Conservation (phyloP, 2,888 invertebrate species). For the Electrophaes corylata region DNA sequence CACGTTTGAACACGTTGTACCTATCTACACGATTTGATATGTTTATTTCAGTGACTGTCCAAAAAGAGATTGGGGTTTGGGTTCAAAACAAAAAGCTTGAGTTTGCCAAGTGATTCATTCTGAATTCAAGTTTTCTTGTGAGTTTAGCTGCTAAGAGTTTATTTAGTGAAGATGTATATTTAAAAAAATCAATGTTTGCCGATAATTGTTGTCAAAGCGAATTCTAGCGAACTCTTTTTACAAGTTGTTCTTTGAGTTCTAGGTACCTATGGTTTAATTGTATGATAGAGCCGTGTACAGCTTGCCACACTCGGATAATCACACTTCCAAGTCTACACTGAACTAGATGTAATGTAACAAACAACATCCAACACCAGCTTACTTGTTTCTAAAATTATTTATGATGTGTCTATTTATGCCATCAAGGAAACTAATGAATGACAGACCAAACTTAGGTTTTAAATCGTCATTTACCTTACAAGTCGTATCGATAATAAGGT, state of each 20-base stretch:
- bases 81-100: slow-evolving; percentile 23
- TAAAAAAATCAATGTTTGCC: no score
- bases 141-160: background rate
- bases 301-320: no score
- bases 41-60: slow-evolving; percentile 18
- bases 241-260: background rate
- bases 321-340: slow-evolving; percentile 34
- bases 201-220: no score
- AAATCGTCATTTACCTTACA: slow-evolving; percentile 32
- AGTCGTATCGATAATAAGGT: slow-evolving; percentile 31
- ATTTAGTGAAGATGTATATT: background rate
- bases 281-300: no score
- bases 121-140: slow-evolving; percentile 8
- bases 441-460: slow-evolving; percentile 27
- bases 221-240: background rate
- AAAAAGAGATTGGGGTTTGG: slow-evolving; percentile 28
- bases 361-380: slow-evolving; percentile 54
- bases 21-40: slow-evolving; percentile 10
- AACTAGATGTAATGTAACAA: slow-evolving; percentile 31
- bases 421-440: slow-evolving; percentile 47
- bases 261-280: background rate
- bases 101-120: slow-evolving; percentile 20
- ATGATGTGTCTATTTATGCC: slow-evolving; percentile 22
- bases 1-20: slow-evolving; percentile 23
- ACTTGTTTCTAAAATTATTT: slow-evolving; percentile 33